Evolutionary conservation across 2,113 vertebrate species (phyloP), one percentile per base, ranked within the genome.

Genomic region (Proterorhinus semilunaris): DNA sequence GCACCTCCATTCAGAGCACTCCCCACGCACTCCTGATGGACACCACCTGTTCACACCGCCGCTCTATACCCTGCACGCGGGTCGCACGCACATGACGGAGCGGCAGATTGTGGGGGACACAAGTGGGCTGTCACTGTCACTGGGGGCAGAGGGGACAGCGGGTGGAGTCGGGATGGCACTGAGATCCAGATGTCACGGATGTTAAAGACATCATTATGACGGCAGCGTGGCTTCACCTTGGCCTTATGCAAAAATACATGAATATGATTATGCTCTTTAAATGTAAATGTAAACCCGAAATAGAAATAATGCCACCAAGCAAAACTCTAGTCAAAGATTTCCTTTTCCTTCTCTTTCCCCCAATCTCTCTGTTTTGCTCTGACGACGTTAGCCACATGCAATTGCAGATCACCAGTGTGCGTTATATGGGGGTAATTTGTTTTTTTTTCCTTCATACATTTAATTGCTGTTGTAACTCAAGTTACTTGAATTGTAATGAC

Each of bases 11-110:
- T 90, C 80, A 85, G 82, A 89, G 88, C 81, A 85, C 72, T 88
- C 85, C 86, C 83, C 72, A 86, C 88, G 83, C 78, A 86, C 84
- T 90, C 81, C 83, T 89, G 87, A 89, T 88, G 86, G 84, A 75
- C 58, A 85, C 91, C 92, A 93, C 91, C 91, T 93, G 92, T 92
- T 92, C 87, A 74, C 59, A 50, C 58, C 50, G 52, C 65, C 58
- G 27, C 13, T n/a, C 13, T 12, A 46, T n/a, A 15, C 36, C 46
- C 62, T 42, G 11, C 1, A 52, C 54, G 66, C 72, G 65, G 48
- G 8, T 62, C 8, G 7, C 58, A 67, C 65, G 67, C 6, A 10
- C 15, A 36, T 83, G 81, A 86, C 80, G 78, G 78, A 89, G 75
- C 63, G 71, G 80, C 75, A 71, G 77, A 83, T 83, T 81, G 76